Conservation (phyloP, 2,797 vertebrate genomes). For the Menidia menidia region DNA sequence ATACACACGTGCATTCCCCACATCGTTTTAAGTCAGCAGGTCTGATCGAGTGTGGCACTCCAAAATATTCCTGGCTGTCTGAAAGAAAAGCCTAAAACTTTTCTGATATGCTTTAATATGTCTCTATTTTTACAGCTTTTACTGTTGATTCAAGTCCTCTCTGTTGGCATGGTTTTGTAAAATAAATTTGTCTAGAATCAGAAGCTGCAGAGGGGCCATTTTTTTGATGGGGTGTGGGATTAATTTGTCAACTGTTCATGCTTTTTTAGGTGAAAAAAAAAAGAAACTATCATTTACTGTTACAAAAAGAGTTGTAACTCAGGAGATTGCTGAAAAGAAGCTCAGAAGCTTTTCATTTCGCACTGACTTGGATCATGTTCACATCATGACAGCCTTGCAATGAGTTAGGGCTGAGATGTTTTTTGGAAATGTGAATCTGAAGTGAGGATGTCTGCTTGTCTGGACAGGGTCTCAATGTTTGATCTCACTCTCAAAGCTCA, state of each 20-base stretch:
- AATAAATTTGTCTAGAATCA: constrained; percentile 34
- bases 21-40: constrained; percentile 80
- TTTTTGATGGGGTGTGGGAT: background rate
- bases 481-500: constrained; percentile 33
- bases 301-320: constrained; percentile 66
- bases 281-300: constrained; percentile 20
- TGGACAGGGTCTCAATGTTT: constrained; percentile 39
- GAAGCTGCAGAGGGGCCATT: constrained; percentile 19
- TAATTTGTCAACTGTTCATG: constrained; percentile 41
- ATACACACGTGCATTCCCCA: constrained; percentile 43
- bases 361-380: constrained; percentile 20
- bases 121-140: constrained; percentile 81
- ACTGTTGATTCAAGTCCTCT: constrained; percentile 42
- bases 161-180: constrained; percentile 55
- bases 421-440: constrained; percentile 42
- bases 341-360: constrained; percentile 34
- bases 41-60: constrained; percentile 79
- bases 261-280: constrained; percentile 47
- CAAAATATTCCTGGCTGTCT: constrained; percentile 63
- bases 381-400: constrained; percentile 9
- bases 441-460: constrained; percentile 31
- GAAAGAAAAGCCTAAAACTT: constrained; percentile 57
- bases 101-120: constrained; percentile 71
- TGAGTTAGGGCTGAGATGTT: constrained; percentile 36
- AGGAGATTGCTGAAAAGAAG: constrained; percentile 69